Evolutionary conservation across 2,888 invertebrate species (phyloP), one percentile per base, ranked within the genome.

Genomic region (Leucania comma): DNA sequence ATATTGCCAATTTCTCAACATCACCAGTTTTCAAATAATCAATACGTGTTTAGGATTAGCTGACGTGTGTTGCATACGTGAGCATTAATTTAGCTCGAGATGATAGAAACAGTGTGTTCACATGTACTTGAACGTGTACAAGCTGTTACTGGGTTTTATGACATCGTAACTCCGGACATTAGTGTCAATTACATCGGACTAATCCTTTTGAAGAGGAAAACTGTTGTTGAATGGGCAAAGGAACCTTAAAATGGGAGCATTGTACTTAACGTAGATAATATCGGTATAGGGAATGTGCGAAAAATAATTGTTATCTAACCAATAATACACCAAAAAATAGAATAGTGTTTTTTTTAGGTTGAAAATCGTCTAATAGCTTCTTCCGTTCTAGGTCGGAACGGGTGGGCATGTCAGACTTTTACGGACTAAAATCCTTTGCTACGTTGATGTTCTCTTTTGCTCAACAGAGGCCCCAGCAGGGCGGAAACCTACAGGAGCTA

Each of bases 11-110:
- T 54, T 46, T 46, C 53, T 50, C 24, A 48, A 51, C 24, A 32
- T 72, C 60, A 59, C 22, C 38, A 80, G 46, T 53, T 66, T 76
- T 63, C 62, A 57, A 63, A 75, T 75, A 76, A 76, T 80, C 77
- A 72, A 78, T 76, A 67, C 59, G 60, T 38, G 53, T 75, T 53
- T 63, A 29, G 26, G 46, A 29, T 46, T 10, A 32, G 10, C 24
- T 35, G 32, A 58, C 80, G 80, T 46, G 82, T 53, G 24, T 17
- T 59, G 80, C 80, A 82, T 82, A 80, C 65, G 72, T 75, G 57
- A 82, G 50, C 80, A 68, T 82, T 79, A 80, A 80, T 79, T 79
- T 80, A 71, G 56, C 57, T 60, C 29, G 72, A 82, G 72, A 79
- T 66, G 68, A 68, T 79, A 82, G 67, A 56, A 79, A 65, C 82